Evolutionary conservation across 2,888 invertebrate genomes (phyloP).

Genomic region (Cetonia aurata): DNA sequence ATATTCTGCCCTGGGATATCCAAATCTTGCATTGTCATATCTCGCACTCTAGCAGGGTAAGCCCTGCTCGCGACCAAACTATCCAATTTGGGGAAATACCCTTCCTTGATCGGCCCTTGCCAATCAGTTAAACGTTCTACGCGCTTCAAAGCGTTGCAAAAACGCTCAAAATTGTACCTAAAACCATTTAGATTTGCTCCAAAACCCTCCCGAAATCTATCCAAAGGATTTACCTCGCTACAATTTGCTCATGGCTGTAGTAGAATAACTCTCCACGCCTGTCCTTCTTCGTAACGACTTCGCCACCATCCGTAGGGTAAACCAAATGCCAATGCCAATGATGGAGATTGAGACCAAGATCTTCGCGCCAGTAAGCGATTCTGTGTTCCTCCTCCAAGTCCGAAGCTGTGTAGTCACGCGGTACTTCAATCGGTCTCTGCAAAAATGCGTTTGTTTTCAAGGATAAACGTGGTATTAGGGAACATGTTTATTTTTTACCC

Average conservation of each 20-base stretch:
- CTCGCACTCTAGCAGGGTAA: conserved; percentile 77
- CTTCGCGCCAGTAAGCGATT: conserved; percentile 85
- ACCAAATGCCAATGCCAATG: conserved; percentile 92
- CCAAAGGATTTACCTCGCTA: conserved; percentile 64
- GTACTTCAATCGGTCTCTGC: conserved; percentile 75
- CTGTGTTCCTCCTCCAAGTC: conserved; percentile 80
- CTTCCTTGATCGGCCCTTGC: conserved; percentile 77
- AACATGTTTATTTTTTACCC: conserved; percentile 73
- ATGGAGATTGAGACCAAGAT: conserved; percentile 84
- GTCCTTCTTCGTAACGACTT: conserved; percentile 76
- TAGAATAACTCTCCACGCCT: conserved; percentile 81
- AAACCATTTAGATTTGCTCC: conserved; percentile 38
- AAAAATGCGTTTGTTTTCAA: neutral
- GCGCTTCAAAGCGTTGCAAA: conserved; percentile 76
- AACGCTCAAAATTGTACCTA: conserved; percentile 80
- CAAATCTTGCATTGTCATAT: conserved; percentile 70
- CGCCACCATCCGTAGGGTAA: conserved; percentile 77
- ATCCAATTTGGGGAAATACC: conserved; percentile 85
- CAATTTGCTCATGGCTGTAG: conserved; percentile 78
- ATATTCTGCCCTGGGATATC: conserved; percentile 77
- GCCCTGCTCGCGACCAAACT: conserved; percentile 78
- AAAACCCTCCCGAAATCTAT: neutral
- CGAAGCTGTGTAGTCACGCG: conserved; percentile 79
- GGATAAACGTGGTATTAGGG: neutral
- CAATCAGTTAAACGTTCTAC: conserved; percentile 74